Percentiles rank a stretch among this genome's conserved stretches.
phyloP scores from a whole-genome alignment of 1,140 invertebrate species.

The Brachionus calyciflorus region DNA sequence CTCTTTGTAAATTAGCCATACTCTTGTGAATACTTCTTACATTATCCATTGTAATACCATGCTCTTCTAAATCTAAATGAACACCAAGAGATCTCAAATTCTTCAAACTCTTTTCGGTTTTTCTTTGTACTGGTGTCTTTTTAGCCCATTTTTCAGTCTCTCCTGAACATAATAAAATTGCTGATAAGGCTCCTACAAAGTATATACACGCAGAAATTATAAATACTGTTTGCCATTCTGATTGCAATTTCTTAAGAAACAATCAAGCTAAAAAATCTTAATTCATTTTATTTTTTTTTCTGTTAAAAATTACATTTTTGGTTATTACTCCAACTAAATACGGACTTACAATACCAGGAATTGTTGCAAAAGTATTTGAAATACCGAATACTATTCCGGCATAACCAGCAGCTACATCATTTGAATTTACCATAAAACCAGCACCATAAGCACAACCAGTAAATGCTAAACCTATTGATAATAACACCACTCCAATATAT shows the following conservation, averaged over 20 bases:
- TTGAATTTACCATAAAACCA: constrained; percentile 49
- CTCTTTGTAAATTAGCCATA: constrained; percentile 22
- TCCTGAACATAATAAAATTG: constrained; percentile 33
- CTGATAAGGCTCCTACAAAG: neutral
- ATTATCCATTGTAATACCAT: neutral
- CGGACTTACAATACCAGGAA: constrained; percentile 74
- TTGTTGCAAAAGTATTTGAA: constrained; percentile 77
- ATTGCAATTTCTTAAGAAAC: constrained; percentile 22
- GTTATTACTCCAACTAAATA: constrained; percentile 40
- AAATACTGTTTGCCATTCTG: constrained; percentile 47
- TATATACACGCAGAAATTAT: constrained; percentile 29
- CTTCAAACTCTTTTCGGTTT: constrained; percentile 41
- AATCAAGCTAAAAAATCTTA: neutral
- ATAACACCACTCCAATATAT: constrained; percentile 10
- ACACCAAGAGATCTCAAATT: constrained; percentile 25
- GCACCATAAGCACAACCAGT: constrained; percentile 46
- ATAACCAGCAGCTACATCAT: constrained; percentile 51
- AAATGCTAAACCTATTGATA: constrained; percentile 33
- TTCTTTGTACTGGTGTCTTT: constrained; percentile 16
- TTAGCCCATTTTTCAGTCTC: constrained; percentile 40
- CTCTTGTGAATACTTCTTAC: constrained; percentile 24
- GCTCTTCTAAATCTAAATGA: constrained; percentile 13
- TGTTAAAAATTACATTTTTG: constrained; percentile 38
- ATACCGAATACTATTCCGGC: constrained; percentile 78
- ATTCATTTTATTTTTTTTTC: neutral